Base-by-base conservation (phyloP, 2,888 invertebrate species). In the Drosophila neonasuta region DNA sequence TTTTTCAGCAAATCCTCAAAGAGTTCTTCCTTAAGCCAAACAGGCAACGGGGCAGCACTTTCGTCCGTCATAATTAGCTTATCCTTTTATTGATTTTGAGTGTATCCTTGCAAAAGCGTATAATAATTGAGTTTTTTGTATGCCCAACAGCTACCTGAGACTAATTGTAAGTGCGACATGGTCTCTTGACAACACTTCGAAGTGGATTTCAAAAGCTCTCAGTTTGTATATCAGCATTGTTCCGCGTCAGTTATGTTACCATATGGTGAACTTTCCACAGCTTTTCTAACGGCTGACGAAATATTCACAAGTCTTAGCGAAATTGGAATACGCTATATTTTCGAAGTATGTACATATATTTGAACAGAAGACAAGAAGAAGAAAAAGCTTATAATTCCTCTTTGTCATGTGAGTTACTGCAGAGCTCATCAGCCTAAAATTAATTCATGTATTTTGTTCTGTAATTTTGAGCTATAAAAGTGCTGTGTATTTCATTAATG, bases 1-100 rank as follows among this genome's bases (percentile, higher is more conserved):
- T 59, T 15, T 29, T 39, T 45, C 1, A 59, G 36, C 11, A 52
- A 3, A 50, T 60, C 39, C 7, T 20, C 7, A 32, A 52, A 60
- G 10, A 60, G 39, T 2, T 48, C 32, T 41, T 54, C 30, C 11
- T 34, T 41, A 2, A 54, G 13, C 46, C 54, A 54, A 3, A 11
- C 11, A 13, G 60, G 46, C 30, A 52, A 39, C 20, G 34, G 13
- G 2, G 39, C 39, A 13, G 7, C 29, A 4, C 29, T 17, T 39
- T 30, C 30, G 2, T 46, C 52, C 3, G 30, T 17, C 51, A 46
- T 46, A 9, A 45, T 52, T 8, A 44, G 1, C 8, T 34, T 60
- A 13, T 13, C 8, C 9, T 11, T 39, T 34, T 55, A 34, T 34
- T 13, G 13, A 13, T 36, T 34, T 39, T 39, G 39, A 15, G n/a